Evolutionary conservation across 2,113 vertebrate genomes (phyloP), one percentile per base, ranked within the genome.

Genomic region (Channa argus): DNA sequence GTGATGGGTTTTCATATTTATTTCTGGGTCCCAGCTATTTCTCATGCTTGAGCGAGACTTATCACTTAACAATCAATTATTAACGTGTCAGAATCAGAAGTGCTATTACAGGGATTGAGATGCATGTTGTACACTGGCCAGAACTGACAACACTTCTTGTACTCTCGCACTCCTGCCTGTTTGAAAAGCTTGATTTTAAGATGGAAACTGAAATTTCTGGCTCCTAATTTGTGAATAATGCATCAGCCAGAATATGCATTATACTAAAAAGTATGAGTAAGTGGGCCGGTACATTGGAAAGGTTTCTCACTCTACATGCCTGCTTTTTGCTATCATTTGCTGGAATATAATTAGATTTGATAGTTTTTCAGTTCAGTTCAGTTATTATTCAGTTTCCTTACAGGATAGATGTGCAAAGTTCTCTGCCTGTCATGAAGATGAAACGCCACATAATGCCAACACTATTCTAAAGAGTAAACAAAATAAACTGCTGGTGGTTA

Each of bases 11-110:
- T 91, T 93, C 90, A 92, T 90, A 94, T 93, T 94, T 91, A 94
- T 94, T 89, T 85, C 88, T 77, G 77, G 87, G 81, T 68, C 64
- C 71, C 5, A 66, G 87, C 90, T 89, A 92, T 93, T 92, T 82
- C 80, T 91, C 89, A 92, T 92, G 93, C 91, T 90, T 93, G 89
- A 92, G 79, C 65, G 89, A 84, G 86, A 86, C 91, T 94, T 87
- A 92, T 93, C 89, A 94, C 91, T 94, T 93, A 91, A 93, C 90
- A 91, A 93, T 94, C 80, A 94, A 95, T 94, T 93, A 94, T 95
- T 95, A 93, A 95, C 88, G 85, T 92, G 90, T 89, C 92, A 91
- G 84, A 92, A 90, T 91, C 86, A 88, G 88, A 88, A 90, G 89
- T 89, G 89, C 92, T 92, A 89, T 90, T 83, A 89, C 86, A 89